phyloP scores from a whole-genome alignment of 2,888 invertebrate species.

The Cloeon dipterum region DNA sequence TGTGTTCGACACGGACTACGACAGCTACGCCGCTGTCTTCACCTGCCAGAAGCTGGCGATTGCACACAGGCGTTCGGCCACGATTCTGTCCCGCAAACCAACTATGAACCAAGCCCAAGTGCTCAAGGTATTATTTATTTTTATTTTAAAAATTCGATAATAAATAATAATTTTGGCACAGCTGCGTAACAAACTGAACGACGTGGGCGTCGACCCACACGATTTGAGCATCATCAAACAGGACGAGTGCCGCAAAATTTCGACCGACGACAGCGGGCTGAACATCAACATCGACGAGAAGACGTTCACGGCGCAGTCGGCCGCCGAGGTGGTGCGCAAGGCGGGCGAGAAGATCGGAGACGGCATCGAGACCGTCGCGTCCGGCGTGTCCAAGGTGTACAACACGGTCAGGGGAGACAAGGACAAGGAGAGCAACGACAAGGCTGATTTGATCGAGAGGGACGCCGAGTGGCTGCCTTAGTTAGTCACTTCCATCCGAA shows the following conservation, averaged over 20 bases:
- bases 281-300: conserved; percentile 51
- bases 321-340: conserved; percentile 44
- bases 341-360: conserved; percentile 45
- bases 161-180: conserved; percentile 13
- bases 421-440: conserved; percentile 7
- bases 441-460: conserved; percentile 10
- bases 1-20: conserved; percentile 50
- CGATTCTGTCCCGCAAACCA: conserved; percentile 51
- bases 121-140: conserved; percentile 31
- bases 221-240: conserved; percentile 53
- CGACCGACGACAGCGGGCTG: conserved; percentile 24
- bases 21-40: conserved; percentile 48
- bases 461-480: conserved; percentile 20
- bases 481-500: too few relatives aligned
- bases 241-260: conserved; percentile 29
- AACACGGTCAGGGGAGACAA: conserved; percentile 27
- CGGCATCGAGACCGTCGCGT: conserved; percentile 45
- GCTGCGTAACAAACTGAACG: conserved; percentile 35
- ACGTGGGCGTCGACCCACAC: conserved; percentile 48
- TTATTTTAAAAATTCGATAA: neutral
- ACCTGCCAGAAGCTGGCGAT: conserved; percentile 56
- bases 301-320: conserved; percentile 48
- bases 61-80: conserved; percentile 52
- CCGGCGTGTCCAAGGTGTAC: conserved; percentile 45
- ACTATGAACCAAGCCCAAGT: conserved; percentile 44